phyloP scores from a whole-genome alignment of 2,113 vertebrate species.

The Equus quagga region DNA sequence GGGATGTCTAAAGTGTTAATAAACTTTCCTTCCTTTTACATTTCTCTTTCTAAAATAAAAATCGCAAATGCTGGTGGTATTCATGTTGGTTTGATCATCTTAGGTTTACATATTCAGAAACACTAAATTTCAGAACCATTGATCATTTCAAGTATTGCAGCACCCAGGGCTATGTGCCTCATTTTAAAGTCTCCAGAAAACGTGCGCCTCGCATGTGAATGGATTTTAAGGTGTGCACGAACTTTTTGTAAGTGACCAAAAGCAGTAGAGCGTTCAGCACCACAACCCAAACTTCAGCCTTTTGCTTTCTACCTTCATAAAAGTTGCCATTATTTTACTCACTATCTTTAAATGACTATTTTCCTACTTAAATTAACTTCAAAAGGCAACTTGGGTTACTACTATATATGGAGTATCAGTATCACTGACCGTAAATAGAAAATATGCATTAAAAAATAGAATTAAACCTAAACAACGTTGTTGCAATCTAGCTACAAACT shows the following conservation, averaged over 20 bases:
- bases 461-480: neutral
- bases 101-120: neutral
- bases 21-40: neutral
- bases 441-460: neutral
- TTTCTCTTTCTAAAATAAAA: constrained; percentile 46
- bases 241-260: neutral
- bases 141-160: neutral
- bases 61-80: neutral
- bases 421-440: neutral
- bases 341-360: neutral
- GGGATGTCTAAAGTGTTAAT: neutral
- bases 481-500: neutral
- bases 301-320: neutral
- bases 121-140: neutral
- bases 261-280: no score
- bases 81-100: neutral
- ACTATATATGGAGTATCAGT: neutral
- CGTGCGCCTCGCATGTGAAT: neutral
- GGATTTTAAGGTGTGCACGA: neutral
- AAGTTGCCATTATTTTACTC: neutral
- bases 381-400: neutral
- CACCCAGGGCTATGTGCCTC: neutral
- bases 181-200: constrained; percentile 1
- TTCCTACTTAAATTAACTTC: neutral
- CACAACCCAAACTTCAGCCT: neutral